Base-by-base conservation (phyloP, 2,113 vertebrate genomes). In the Oryzias woworae region DNA sequence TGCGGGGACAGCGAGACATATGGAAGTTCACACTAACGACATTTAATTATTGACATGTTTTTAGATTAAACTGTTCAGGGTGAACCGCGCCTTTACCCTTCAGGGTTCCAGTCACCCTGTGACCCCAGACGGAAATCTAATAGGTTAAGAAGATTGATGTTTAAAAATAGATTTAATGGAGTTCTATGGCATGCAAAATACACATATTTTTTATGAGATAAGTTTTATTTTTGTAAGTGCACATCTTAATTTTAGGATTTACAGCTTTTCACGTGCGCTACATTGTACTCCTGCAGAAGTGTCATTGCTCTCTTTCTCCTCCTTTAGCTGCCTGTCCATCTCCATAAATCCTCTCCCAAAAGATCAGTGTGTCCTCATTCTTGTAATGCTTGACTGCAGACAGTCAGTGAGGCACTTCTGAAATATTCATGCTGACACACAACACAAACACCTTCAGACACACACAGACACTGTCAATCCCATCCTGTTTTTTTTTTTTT, bases 361-460 rank as follows among this genome's bases (percentile, higher is more conserved):
- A 73, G 75, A 80, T 70, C 52, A 50, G 67, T 18, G 16, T 81
- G 78, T 80, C 77, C 82, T 78, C 71, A 41, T 83, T 84, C 75
- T 78, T 75, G 48, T 60, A 71, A 75, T 58, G 75, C 79, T 83
- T 69, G 72, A 70, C 80, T 22, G 31, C 79, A 65, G 43, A 64
- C 36, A 28, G 73, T 66, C 73, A 72, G 80, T 59, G 69, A 80
- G 74, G 66, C 53, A 56, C 53, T 64, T 73, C 71, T 84, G 75
- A 86, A 85, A 82, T 77, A 88, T 85, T 82, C 50, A 85, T 82
- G 58, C 63, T 54, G 65, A 80, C 36, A 77, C 56, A 75, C 81
- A 82, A 52, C 69, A 68, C 65, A 59, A 52, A 78, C 68, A 76
- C 71, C 49, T 31, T 56, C 20, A 76, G 58, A 61, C 44, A 16